Evolutionary conservation across 2,888 invertebrate genomes (phyloP).

Genomic region (Coelinius sp.): DNA sequence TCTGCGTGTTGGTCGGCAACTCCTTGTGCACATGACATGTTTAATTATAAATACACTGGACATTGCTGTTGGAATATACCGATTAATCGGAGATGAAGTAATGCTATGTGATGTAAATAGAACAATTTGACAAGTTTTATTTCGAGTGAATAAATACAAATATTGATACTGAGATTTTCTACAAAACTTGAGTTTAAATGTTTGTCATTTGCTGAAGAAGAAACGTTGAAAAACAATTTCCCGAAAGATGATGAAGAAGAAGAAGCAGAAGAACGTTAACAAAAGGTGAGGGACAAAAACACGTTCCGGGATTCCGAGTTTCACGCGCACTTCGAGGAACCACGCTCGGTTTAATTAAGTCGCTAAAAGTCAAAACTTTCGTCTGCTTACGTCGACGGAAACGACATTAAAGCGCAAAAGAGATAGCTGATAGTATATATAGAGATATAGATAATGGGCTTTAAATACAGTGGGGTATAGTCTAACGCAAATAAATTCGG

Average conservation of each 20-base stretch:
- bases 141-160: neutral
- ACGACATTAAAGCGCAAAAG: constrained; percentile 35
- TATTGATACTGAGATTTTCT: neutral
- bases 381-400: constrained; percentile 53
- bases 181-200: neutral
- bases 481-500: constrained; percentile 63
- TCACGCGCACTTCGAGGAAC: constrained; percentile 42
- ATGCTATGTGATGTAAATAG: neutral
- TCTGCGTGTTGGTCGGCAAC: constrained; percentile 31
- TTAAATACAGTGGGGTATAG: constrained; percentile 10
- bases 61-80: constrained; percentile 11
- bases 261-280: neutral
- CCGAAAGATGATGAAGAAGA: neutral
- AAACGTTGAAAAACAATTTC: neutral
- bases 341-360: constrained; percentile 62
- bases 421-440: constrained; percentile 13
- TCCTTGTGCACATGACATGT: constrained; percentile 16
- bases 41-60: constrained; percentile 23
- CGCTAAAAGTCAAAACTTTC: constrained; percentile 60
- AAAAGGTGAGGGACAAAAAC: constrained; percentile 11
- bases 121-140: neutral
- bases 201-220: no score
- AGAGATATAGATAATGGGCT: constrained; percentile 16
- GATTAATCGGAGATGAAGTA: constrained; percentile 13
- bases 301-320: constrained; percentile 11